Evolutionary conservation across 1,140 invertebrate species (phyloP).

Genomic region (Steinernema feltiae): DNA sequence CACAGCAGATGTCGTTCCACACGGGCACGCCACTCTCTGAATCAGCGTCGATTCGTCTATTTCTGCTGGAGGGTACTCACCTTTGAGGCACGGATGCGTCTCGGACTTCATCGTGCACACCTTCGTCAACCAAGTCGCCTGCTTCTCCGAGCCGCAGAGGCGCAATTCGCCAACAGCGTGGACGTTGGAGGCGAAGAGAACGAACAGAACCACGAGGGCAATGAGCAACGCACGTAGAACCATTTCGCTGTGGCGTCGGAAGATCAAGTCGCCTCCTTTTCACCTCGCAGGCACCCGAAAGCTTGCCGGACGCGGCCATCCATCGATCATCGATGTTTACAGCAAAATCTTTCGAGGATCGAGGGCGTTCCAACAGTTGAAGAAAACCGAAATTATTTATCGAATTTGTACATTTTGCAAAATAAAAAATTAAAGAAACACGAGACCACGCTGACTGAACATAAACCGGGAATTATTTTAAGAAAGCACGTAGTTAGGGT

Average conservation of each 20-base stretch:
- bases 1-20: conserved; percentile 4
- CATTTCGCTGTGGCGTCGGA: too few species aligned
- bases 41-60: not conserved
- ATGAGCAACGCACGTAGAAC: not conserved
- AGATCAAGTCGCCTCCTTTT: too few species aligned
- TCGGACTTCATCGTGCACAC: conserved; percentile 4
- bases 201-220: not conserved
- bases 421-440: conserved; percentile 3
- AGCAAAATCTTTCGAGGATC: not conserved
- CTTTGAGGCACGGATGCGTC: not conserved
- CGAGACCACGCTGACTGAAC: not conserved
- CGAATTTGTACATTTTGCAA: not conserved
- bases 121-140: not conserved
- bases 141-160: conserved; percentile 4
- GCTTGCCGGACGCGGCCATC: too few species aligned
- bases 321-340: not conserved
- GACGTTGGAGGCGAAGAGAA: not conserved
- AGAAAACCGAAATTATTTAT: not conserved
- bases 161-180: not conserved
- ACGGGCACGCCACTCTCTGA: not conserved
- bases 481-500: conserved; percentile 78
- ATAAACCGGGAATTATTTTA: not conserved
- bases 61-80: not conserved
- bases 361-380: not conserved
- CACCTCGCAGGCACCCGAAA: too few species aligned